Percentiles rank a stretch among this genome's conserved stretches.
Evolutionary conservation across 92 coral and sea anemone genomes (phyloP).

Genomic region (Scolanthus callimorphus): DNA sequence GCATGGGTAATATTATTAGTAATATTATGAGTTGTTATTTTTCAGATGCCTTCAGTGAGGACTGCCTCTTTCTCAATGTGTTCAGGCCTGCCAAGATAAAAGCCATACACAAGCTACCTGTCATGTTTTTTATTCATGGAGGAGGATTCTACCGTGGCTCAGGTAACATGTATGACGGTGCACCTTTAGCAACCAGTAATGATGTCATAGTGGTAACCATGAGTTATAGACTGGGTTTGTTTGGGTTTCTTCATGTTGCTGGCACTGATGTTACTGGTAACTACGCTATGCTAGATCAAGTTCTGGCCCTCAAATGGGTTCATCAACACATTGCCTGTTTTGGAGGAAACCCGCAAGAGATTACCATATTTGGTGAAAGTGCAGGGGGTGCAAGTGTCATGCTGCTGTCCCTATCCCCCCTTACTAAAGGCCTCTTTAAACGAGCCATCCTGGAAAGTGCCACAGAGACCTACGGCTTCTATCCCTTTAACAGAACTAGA

Average conservation of each 20-base stretch:
- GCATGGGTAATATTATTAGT: too few relatives aligned
- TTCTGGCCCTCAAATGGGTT: slow-evolving; percentile 8
- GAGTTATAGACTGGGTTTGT: slow-evolving; percentile 52
- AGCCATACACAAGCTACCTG: slow-evolving; percentile 18
- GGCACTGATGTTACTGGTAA: slow-evolving; percentile 46
- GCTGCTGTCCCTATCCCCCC: slow-evolving; percentile 1
- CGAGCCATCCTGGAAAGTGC: background rate
- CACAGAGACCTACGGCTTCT: background rate
- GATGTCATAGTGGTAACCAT: slow-evolving; percentile 51
- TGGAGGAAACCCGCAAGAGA: background rate
- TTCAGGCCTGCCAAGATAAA: slow-evolving; percentile 18
- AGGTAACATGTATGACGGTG: background rate
- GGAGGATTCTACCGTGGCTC: slow-evolving; percentile 33
- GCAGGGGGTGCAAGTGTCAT: slow-evolving; percentile 5
- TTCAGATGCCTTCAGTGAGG: slow-evolving; percentile 24
- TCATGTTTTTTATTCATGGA: slow-evolving; percentile 61
- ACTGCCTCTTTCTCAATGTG: slow-evolving; percentile 54
- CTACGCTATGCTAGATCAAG: slow-evolving; percentile 53
- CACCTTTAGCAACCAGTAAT: slow-evolving; percentile 23
- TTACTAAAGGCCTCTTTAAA: background rate
- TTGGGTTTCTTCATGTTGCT: slow-evolving; percentile 52
- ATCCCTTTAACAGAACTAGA: background rate
- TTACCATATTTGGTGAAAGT: slow-evolving; percentile 2
- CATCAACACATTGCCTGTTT: slow-evolving; percentile 1
- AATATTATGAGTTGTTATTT: too few relatives aligned